These are phyloP conservation scores for Dicyrtomina minuta DNA, from an alignment of 2,888 invertebrate species.

Conservation along the genomic window DNA sequence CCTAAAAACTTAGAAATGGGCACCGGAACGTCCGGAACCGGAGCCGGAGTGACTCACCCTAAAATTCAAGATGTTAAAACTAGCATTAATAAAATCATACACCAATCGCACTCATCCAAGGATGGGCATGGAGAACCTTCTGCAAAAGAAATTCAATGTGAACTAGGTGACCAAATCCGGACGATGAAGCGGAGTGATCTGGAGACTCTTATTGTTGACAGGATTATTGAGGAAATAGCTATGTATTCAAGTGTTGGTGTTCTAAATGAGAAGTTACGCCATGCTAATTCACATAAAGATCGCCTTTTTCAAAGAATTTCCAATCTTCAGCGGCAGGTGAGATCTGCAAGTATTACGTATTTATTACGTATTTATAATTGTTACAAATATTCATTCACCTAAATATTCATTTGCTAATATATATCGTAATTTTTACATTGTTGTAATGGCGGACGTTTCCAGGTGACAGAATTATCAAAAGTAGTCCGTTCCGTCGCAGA, in stretches of 20 bases:
- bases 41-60: not conserved
- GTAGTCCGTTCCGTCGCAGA: constrained; percentile 71
- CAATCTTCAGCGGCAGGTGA: constrained; percentile 59
- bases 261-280: constrained; percentile 66
- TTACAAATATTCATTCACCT: not conserved
- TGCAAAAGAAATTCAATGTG: too few species aligned
- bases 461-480: constrained; percentile 74
- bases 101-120: not conserved
- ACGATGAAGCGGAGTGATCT: constrained; percentile 40
- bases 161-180: constrained; percentile 30
- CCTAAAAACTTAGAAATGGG: not conserved
- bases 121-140: too few species aligned
- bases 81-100: not conserved
- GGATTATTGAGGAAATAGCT: constrained; percentile 65
- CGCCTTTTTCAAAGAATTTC: constrained; percentile 67
- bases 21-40: too few species aligned
- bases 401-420: not conserved
- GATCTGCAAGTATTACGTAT: too few species aligned
- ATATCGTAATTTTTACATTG: too few species aligned
- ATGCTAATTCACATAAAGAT: constrained; percentile 66
- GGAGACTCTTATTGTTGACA: constrained; percentile 43
- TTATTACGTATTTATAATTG: not conserved
- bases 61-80: not conserved
- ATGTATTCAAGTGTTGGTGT: constrained; percentile 72
- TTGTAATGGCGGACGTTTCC: too few species aligned